phyloP scores from a whole-genome alignment of 2,797 vertebrate genomes.

The Centropyge bicolor region DNA sequence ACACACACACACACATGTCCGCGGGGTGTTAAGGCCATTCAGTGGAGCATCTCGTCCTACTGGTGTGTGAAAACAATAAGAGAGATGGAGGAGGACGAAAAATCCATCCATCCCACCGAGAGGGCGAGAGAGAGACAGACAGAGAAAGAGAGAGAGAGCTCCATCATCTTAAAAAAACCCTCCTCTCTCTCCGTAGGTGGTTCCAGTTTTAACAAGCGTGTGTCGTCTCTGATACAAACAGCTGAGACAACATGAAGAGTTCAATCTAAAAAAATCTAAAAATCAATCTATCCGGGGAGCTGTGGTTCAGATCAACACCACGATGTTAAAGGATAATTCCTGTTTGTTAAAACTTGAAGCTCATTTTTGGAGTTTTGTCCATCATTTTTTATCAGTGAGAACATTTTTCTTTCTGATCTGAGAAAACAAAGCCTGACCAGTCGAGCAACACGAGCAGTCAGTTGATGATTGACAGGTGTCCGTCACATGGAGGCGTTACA shows the following conservation, averaged over 20 bases:
- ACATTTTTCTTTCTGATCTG: neutral
- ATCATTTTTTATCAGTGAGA: neutral
- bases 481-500: neutral
- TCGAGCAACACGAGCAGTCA: neutral
- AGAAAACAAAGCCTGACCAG: neutral
- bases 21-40: slow-evolving; percentile 64
- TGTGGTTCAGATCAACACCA: neutral
- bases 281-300: neutral
- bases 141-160: slow-evolving; percentile 28
- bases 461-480: neutral
- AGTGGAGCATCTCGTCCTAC: slow-evolving; percentile 73
- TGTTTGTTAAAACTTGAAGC: neutral
- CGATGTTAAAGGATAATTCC: neutral
- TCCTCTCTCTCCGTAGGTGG: slow-evolving; percentile 57
- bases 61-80: slow-evolving; percentile 78
- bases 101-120: slow-evolving; percentile 76
- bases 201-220: slow-evolving; percentile 52
- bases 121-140: slow-evolving; percentile 7
- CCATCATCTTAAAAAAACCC: slow-evolving; percentile 57
- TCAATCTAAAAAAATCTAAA: slow-evolving; percentile 42
- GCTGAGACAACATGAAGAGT: slow-evolving; percentile 50
- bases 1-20: slow-evolving; percentile 37
- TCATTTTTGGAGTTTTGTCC: neutral
- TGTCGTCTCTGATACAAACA: slow-evolving; percentile 33
- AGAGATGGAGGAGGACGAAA: slow-evolving; percentile 77